phyloP scores from a whole-genome alignment of 1,140 invertebrate genomes.

The Plodia interpunctella region DNA sequence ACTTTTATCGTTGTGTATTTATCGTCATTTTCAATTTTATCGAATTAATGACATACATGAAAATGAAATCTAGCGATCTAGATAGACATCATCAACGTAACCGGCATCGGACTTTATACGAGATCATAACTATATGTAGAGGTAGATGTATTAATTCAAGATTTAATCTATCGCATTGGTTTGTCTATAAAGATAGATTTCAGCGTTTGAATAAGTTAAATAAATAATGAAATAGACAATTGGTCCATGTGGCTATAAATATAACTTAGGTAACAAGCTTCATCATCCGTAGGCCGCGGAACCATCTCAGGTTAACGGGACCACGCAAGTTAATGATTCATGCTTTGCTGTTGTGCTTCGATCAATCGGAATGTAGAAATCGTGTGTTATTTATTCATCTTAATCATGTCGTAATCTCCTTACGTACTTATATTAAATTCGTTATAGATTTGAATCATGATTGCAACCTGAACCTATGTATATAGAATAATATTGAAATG shows the following conservation, averaged over 20 bases:
- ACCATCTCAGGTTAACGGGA: background rate
- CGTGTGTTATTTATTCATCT: background rate
- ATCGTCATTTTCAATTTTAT: no score
- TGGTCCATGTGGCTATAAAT: background rate
- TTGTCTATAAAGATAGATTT: no score
- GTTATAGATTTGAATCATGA: no score
- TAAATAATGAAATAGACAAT: no score
- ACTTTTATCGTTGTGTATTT: no score
- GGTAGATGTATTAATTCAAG: background rate
- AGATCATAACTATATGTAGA: background rate
- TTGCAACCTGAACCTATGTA: no score
- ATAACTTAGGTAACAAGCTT: background rate
- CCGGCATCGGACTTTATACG: background rate
- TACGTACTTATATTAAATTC: background rate
- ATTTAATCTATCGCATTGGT: no score
- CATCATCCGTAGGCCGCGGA: background rate
- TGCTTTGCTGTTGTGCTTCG: background rate
- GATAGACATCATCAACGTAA: no score
- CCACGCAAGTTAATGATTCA: background rate
- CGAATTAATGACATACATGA: no score
- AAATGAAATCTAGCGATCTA: no score
- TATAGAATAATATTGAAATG: no score
- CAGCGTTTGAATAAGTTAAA: no score
- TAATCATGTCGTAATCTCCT: background rate
- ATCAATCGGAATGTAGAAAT: conserved; percentile 2